Base-by-base conservation (phyloP, 2,113 vertebrate species). In the Bubo scandiacus region DNA sequence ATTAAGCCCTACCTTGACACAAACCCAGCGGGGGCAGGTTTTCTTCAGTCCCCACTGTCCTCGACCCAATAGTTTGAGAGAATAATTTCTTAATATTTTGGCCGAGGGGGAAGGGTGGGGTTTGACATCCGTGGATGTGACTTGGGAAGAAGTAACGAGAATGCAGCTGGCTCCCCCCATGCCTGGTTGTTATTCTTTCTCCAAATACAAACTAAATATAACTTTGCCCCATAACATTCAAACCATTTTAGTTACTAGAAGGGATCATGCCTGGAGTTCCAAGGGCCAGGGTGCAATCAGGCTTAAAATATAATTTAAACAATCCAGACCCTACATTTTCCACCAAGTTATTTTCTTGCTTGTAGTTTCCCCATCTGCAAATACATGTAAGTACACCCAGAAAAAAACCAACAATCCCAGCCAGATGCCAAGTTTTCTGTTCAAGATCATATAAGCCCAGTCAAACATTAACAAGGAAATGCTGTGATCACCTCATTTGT, bases 161-260 rank as follows among this genome's bases (percentile, higher is more conserved):
- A 97, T 82, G 92, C 95, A 96, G 97, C 96, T 94, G 95, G 92
- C 89, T 93, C 51, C 86, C 88, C 86, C 87, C 0, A 0, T 1
- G 84, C 87, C 88, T 88, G 49, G 78, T 58, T 92, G 84, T 95
- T 97, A 92, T 91, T 96, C 93, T 95, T 97, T 94, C 93, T 96
- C 96, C 91, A 95, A 94, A 96, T 32, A 91, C 74, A 83, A 96
- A 82, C 95, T 97, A 97, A 97, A 97, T 94, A 97, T 96, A 96
- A 91, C 91, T 95, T 95, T 96, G 90, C 89, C 74, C 92, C 84
- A 51, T 93, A 96, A 92, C 96, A 97, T 95, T 96, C 94, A 96
- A 95, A 97, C 82, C 63, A 94, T 95, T 97, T 94, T 92, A 91
- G 92, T 94, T 95, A 85, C 95, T 96, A 90, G 92, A 94, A 95